Base-by-base conservation (phyloP, 2,797 vertebrate genomes). In the Hirundo rustica region DNA sequence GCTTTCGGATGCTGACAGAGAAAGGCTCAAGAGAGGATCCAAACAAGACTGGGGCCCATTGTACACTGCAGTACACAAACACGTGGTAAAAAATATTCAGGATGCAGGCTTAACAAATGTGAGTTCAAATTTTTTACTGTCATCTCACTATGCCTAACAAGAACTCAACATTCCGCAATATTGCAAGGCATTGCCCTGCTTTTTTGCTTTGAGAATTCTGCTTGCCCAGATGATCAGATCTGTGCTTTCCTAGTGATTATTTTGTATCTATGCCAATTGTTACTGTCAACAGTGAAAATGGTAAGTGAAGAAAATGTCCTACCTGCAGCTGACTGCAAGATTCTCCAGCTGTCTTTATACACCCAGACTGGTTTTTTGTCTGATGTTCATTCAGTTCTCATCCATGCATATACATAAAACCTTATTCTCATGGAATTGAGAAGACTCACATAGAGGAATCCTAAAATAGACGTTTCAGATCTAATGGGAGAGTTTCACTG, bases 321-420 rank as follows among this genome's bases (percentile, higher is more conserved):
- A 1, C 0, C 2, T 42, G 65, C 53, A 23, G 10, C 0, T 47
- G 18, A 76, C 16, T 42, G 36, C 45, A 71, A 81, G n/a, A 23
- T 86, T 84, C 86, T 51, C 73, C 42, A 42, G 19, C n/a, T 40
- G 34, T 3, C 48, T 66, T 86, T 80, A 40, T 14, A 44, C 19
- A 23, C 44, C 38, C 40, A 30, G 36, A 50, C 13, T 85, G 1
- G 1, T 18, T 74, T 66, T 61, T 74, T 11, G 2, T 53, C 47
- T 23, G 47, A 53, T 53, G 20, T 40, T 76, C 55, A 61, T 54
- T 68, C n/a, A 38, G 11, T 34, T 58, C 65, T 86, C 22, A 53
- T 68, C 48, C 20, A 23, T 32, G 10, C 9, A 29, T 32, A 15
- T 12, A 23, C 11, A 38, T 27, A 80, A 73, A 66, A 26, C 16